These are phyloP conservation scores for Fregata magnificens DNA, from an alignment of 2,113 vertebrate species.

Conservation along the genomic window DNA sequence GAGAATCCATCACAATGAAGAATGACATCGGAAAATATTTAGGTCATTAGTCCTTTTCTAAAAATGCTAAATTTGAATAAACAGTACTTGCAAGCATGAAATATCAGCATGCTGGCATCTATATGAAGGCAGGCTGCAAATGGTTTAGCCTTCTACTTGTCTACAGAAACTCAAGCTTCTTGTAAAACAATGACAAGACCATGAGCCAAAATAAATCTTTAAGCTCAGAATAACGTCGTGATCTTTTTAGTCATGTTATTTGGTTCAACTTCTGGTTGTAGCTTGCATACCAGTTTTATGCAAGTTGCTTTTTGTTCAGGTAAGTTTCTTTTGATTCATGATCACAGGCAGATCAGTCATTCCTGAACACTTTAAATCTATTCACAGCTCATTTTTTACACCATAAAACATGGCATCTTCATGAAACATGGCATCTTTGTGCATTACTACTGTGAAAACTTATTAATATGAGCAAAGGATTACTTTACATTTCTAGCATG, in stretches of 20 bases:
- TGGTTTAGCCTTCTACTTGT: not conserved
- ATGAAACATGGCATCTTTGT: not conserved
- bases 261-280: not conserved
- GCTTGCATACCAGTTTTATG: not conserved
- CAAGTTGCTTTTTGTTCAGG: not conserved
- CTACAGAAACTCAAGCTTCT: not conserved
- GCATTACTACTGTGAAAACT: not conserved
- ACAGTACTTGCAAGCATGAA: not conserved
- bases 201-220: not conserved
- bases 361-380: not conserved
- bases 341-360: not conserved
- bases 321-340: not conserved
- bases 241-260: not conserved
- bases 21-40: not conserved
- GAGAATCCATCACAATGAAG: not conserved
- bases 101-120: not conserved
- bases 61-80: not conserved
- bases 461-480: not conserved
- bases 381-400: not conserved
- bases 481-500: not conserved
- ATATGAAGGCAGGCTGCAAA: not conserved
- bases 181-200: not conserved
- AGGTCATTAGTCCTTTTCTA: not conserved
- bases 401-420: not conserved
- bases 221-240: not conserved